Evolutionary conservation across 2,113 vertebrate species (phyloP), one percentile per base, ranked within the genome.

Genomic region (Phalacrocorax pelagicus): DNA sequence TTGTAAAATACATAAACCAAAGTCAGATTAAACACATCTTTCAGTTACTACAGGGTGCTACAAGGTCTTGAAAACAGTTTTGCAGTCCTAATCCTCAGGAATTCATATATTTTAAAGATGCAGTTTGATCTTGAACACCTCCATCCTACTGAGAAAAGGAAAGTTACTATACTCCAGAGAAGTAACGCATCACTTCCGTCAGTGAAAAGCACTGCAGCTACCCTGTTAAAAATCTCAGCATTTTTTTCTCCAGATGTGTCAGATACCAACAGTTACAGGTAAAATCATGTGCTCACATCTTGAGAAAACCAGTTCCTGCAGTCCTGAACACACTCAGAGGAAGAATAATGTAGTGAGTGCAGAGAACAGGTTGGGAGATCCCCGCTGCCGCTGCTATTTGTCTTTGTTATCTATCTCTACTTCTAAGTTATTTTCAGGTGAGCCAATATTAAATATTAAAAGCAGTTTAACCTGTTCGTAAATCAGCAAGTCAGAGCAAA

Each of bases 11-110:
- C 59, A 47, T 54, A 91, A 52, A 81, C 15, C 42, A 42, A 88
- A 87, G 55, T 57, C 87, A 94, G 47, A 93, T 93, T 63, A 87
- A 92, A 92, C 23, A 89, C 54, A 89, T 67, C 82, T 91, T 94
- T 77, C 82, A 65, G 69, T 92, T 94, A 92, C 79, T 81, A 85
- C 66, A 90, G 85, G 71, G 87, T 80, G 69, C 57, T 82, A 52
- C 34, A 70, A 83, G 92, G 94, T 94, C 85, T 86, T 95, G 82
- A 92, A 81, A 81, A 70, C 29, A 90, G 67, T 36, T 7, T 10
- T 54, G 40, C 20, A 74, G 69, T 81, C 87, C 77, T 78, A 6
- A 79, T 52, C 78, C 88, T 93, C 54, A 65, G 91, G 91, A 96
- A 89, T 83, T 61, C 34, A 71, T 47, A 13, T 54, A 75, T 79